A percentile compares a stretch with the other conserved stretches of the same genome.
Conservation (phyloP, 2,888 invertebrate genomes). For the Blomia tropicalis region DNA sequence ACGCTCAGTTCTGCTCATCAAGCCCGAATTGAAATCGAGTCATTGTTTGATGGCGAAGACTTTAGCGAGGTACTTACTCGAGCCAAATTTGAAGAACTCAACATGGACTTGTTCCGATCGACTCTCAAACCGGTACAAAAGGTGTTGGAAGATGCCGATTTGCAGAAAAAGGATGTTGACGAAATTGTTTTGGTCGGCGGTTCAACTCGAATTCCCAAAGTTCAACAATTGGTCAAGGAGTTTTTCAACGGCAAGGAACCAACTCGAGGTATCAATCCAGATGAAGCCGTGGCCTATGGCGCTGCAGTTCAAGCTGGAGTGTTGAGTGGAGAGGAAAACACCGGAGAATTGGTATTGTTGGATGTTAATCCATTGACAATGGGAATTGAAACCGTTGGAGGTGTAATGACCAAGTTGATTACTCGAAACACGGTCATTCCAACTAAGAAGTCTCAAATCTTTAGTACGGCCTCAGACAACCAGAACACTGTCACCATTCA, state of each 20-base stretch:
- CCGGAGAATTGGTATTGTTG: slow-evolving; percentile 77
- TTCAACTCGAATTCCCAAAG: slow-evolving; percentile 95
- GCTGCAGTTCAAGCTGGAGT: slow-evolving; percentile 98
- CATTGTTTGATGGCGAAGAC: slow-evolving; percentile 92
- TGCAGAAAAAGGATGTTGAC: slow-evolving; percentile 93
- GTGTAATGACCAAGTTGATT: slow-evolving; percentile 98
- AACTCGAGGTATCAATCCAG: slow-evolving; percentile 91
- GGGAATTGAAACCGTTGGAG: slow-evolving; percentile 99
- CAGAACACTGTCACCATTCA: slow-evolving; percentile 86
- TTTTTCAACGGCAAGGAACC: slow-evolving; percentile 97
- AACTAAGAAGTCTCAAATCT: slow-evolving; percentile 96
- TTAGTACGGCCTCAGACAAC: slow-evolving; percentile 96
- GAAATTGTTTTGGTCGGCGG: slow-evolving; percentile 98
- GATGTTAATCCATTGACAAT: slow-evolving; percentile 97
- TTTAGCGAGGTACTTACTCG: slow-evolving; percentile 94
- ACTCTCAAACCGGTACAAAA: slow-evolving; percentile 89
- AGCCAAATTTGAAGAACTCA: slow-evolving; percentile 95
- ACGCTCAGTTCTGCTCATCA: slow-evolving; percentile 85
- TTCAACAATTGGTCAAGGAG: slow-evolving; percentile 59
- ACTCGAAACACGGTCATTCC: slow-evolving; percentile 96
- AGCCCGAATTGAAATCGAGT: slow-evolving; percentile 94
- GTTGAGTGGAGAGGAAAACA: slow-evolving; percentile 88
- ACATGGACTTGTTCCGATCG: slow-evolving; percentile 59
- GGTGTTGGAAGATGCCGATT: slow-evolving; percentile 93
- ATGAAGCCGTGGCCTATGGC: slow-evolving; percentile 96